phyloP scores from a whole-genome alignment of 1,140 invertebrate genomes.

The Antheraea mylitta region DNA sequence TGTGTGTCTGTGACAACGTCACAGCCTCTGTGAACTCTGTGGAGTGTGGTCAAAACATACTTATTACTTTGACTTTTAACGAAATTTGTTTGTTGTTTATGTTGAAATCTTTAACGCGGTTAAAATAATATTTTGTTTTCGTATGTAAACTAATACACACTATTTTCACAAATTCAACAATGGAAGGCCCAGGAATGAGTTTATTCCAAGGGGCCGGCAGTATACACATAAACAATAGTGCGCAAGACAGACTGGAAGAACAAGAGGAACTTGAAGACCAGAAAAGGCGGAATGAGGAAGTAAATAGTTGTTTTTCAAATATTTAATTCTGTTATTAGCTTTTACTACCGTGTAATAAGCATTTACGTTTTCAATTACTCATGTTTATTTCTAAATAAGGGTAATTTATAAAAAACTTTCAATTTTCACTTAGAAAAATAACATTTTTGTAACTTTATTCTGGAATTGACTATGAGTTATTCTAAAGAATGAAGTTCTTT shows the following conservation, averaged over 20 bases:
- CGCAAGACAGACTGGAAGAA: constrained; percentile 78
- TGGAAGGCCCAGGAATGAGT: constrained; percentile 80
- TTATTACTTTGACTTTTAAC: not conserved
- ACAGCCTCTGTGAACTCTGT: no score
- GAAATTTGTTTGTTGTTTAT: constrained; percentile 1
- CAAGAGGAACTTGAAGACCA: constrained; percentile 80
- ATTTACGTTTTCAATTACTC: constrained; percentile 7
- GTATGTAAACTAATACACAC: not conserved
- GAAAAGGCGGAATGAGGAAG: constrained; percentile 79
- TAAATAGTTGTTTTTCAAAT: constrained; percentile 29
- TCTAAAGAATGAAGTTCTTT: no score
- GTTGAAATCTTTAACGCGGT: constrained; percentile 2
- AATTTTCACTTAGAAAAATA: no score
- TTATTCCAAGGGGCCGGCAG: constrained; percentile 79
- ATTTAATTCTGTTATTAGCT: not conserved
- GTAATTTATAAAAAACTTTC: no score
- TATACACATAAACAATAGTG: constrained; percentile 79
- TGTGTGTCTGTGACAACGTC: no score
- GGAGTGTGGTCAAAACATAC: constrained; percentile 6
- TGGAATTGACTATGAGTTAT: no score
- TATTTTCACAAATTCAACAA: constrained; percentile 22
- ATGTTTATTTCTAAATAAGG: constrained; percentile 10
- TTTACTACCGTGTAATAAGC: not conserved
- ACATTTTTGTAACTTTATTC: no score
- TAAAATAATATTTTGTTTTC: not conserved